Evolutionary conservation across 2,113 vertebrate species (phyloP).

Genomic region (Amblyornis subalaris): DNA sequence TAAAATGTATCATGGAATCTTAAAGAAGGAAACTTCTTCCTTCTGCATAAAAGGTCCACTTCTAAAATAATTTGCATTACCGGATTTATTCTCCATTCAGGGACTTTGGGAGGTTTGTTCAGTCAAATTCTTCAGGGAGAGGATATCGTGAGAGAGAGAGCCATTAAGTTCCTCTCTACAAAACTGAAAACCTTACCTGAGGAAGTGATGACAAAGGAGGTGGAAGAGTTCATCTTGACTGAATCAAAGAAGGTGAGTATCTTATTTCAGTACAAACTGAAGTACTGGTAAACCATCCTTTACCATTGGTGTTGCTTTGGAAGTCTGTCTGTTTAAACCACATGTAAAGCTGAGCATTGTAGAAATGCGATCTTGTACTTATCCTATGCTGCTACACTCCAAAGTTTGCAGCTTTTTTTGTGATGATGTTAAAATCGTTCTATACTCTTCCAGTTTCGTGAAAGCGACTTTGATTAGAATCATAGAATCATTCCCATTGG

Average conservation of each 20-base stretch:
- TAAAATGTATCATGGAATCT: neutral
- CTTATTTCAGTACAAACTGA: neutral
- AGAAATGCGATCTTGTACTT: neutral
- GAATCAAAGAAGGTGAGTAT: constrained; percentile 90
- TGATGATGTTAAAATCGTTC: neutral
- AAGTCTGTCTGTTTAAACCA: neutral
- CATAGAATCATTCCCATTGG: neutral
- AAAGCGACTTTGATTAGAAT: neutral
- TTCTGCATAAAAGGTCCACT: neutral
- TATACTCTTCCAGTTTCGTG: neutral
- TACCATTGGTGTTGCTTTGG: neutral
- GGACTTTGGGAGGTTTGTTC: constrained; percentile 94
- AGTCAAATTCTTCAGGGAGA: constrained; percentile 97
- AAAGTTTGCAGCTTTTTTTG: neutral
- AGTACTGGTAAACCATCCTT: neutral
- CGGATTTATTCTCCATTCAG: constrained; percentile 54
- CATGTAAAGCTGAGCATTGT: neutral
- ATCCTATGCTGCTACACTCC: neutral
- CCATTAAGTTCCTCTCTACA: constrained; percentile 92
- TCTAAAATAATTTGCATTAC: neutral
- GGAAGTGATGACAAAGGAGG: constrained; percentile 93
- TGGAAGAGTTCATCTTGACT: constrained; percentile 89
- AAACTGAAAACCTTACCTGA: constrained; percentile 91
- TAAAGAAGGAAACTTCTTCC: neutral
- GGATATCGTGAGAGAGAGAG: constrained; percentile 92